These are phyloP conservation scores for Lypha dubia DNA, from an alignment of 2,888 invertebrate species.

Conservation along the genomic window DNA sequence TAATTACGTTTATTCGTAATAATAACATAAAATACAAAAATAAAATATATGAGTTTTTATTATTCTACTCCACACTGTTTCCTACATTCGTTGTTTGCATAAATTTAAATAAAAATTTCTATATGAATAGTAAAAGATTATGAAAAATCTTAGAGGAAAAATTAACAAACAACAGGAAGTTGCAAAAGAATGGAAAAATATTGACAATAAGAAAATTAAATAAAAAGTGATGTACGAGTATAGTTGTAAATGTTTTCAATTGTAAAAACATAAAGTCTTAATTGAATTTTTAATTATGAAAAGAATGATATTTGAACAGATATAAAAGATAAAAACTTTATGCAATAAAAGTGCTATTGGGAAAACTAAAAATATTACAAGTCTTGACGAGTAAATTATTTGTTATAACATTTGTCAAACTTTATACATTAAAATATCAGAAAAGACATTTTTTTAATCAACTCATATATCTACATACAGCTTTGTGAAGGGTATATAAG, in stretches of 20 bases:
- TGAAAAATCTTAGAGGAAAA: constrained; percentile 24
- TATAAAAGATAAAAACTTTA: too few species aligned
- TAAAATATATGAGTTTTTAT: too few species aligned
- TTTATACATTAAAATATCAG: too few species aligned
- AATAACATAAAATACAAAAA: too few species aligned
- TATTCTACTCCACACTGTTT: constrained; percentile 17
- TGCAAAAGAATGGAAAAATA: constrained; percentile 1
- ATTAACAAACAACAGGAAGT: constrained; percentile 47
- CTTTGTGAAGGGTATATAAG: too few species aligned
- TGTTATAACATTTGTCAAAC: too few species aligned
- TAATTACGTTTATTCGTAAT: too few species aligned
- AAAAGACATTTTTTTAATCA: too few species aligned
- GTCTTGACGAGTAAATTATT: too few species aligned
- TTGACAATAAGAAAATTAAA: constrained; percentile 40
- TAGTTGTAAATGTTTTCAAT: not conserved
- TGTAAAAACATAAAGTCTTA: not conserved
- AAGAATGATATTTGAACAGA: not conserved
- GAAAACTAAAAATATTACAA: too few species aligned
- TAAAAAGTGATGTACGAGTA: not conserved
- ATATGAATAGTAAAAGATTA: constrained; percentile 26
- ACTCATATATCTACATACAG: too few species aligned
- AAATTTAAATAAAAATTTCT: constrained; percentile 37
- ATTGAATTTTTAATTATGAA: constrained; percentile 12
- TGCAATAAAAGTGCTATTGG: too few species aligned
- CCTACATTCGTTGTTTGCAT: not conserved